phyloP scores from a whole-genome alignment of 1,140 invertebrate species.

The Papilio machaon region DNA sequence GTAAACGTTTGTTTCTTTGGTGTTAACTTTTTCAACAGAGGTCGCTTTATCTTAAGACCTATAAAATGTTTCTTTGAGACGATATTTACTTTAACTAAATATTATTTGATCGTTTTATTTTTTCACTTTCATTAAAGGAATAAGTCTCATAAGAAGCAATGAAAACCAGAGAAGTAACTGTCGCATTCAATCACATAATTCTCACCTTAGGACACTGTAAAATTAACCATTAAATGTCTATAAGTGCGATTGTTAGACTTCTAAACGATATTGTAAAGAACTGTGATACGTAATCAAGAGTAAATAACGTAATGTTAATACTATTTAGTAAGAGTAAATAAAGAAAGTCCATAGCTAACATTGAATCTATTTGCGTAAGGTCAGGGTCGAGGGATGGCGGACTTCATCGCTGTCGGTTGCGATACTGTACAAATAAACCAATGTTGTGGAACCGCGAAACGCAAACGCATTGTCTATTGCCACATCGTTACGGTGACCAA shows the following conservation, averaged over 20 bases:
- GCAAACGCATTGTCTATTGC: slow-evolving; percentile 5
- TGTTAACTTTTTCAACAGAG: too few species aligned
- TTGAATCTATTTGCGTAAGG: slow-evolving; percentile 15
- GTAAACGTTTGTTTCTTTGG: not conserved
- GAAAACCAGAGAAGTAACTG: too few species aligned
- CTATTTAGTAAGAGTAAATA: slow-evolving; percentile 4
- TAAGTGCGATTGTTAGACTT: not conserved
- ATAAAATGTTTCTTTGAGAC: too few species aligned
- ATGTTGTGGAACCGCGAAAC: slow-evolving; percentile 34
- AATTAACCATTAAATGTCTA: not conserved
- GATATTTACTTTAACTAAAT: too few species aligned
- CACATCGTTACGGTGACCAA: not conserved
- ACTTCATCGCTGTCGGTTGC: not conserved
- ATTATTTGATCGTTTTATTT: too few species aligned
- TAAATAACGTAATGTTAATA: slow-evolving; percentile 1
- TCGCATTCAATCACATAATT: too few species aligned
- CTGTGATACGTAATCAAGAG: not conserved
- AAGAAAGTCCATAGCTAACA: slow-evolving; percentile 1
- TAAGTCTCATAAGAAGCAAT: too few species aligned
- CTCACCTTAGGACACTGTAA: not conserved
- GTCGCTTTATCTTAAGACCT: too few species aligned
- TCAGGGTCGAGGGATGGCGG: not conserved
- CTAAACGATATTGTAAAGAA: not conserved
- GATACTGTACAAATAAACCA: slow-evolving; percentile 11
- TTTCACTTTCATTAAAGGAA: too few species aligned